Evolutionary conservation across 2,888 invertebrate genomes (phyloP).

Genomic region (Pollenia angustigena): DNA sequence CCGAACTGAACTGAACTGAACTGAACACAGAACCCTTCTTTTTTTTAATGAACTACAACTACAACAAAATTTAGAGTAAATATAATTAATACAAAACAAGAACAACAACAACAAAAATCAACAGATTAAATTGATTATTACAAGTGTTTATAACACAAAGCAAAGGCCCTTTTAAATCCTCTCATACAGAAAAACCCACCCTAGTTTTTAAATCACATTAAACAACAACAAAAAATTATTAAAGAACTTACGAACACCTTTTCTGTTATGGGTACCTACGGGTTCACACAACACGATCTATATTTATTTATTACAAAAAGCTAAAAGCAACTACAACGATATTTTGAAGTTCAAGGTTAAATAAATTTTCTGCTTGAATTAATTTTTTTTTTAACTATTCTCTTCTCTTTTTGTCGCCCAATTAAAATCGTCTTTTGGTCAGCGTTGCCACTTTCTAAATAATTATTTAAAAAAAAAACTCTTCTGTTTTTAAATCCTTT

Average conservation of each 20-base stretch:
- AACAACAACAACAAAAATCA: conserved; percentile 7
- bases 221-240: neutral
- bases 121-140: conserved; percentile 70
- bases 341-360: conserved; percentile 84
- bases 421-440: conserved; percentile 13
- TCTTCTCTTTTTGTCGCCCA: conserved; percentile 13
- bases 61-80: neutral
- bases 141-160: conserved; percentile 62
- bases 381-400: conserved; percentile 29
- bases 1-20: no score
- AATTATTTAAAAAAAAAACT: no score
- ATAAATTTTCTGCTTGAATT: conserved; percentile 66
- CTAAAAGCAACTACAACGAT: conserved; percentile 16
- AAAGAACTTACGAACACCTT: conserved; percentile 23
- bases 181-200: conserved; percentile 39
- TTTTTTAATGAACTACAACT: conserved; percentile 25
- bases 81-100: neutral
- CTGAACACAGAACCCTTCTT: conserved; percentile 28
- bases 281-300: conserved; percentile 25
- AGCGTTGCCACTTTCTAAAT: neutral
- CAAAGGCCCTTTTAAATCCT: conserved; percentile 7
- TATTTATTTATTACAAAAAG: conserved; percentile 19
- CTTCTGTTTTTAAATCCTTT: no score
- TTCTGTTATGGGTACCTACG: neutral
- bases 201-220: conserved; percentile 43